Base-by-base conservation (phyloP, 2,797 vertebrate species). In the Acestrorhynchus altus region DNA sequence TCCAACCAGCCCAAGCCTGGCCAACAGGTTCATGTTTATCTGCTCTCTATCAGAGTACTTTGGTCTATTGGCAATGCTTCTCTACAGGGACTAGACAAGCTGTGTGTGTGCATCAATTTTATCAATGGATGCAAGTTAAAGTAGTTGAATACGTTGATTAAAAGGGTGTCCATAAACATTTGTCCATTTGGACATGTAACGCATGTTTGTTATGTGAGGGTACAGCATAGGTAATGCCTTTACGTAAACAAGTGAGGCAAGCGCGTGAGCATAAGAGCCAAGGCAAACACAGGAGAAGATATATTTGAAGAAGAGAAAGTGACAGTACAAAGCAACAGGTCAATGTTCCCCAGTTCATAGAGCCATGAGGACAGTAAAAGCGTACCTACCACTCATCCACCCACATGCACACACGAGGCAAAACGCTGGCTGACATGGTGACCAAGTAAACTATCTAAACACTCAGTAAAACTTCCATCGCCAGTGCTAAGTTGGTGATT, bases 221-320 rank as follows among this genome's bases (percentile, higher is more conserved):
- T n/a, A 66, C 66, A 63, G 40, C 51, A 76, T 40, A 60, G 44
- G 71, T 76, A 56, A 60, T 72, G 74, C 79, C 74, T 42, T 75
- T 91, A 82, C 60, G 57, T 86, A 90, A 86, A 88, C 16, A 70
- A 47, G 54, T 51, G 40, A 52, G 66, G 86, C 83, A 61, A 51
- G 81, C 83, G 76, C 54, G 75, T 76, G 78, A 64, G 79, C 64
- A 26, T 76, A 85, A 87, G 82, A 83, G 83, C 76, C 89, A 90
- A 81, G 77, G 87, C 88, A 93, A 94, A 94, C 92, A 93, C 85
- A 76, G 54, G 2, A 91, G 86, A 77, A 57, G 8, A 83, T 86
- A 76, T 94, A 88, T 94, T 93, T 94, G 91, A 90, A 90, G 90
- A 92, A 86, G 82, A 59, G 90, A 94, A 93, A 92, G 91, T 92